These are phyloP conservation scores for Drosophila mettleri DNA, from an alignment of 2,888 invertebrate genomes.

Conservation along the genomic window DNA sequence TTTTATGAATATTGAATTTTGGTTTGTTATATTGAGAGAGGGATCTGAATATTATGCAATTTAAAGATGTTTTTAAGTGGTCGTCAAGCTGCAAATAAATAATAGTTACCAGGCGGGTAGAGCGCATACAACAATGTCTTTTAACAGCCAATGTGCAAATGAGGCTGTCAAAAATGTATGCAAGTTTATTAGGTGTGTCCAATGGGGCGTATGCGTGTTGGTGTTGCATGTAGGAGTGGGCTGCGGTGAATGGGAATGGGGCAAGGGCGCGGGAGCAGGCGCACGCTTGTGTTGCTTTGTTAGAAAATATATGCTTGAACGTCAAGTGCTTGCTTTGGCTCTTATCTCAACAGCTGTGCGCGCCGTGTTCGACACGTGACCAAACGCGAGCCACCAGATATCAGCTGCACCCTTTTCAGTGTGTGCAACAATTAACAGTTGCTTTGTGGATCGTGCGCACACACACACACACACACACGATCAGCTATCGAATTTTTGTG, in stretches of 20 bases:
- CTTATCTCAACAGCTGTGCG: constrained; percentile 67
- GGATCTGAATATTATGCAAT: neutral
- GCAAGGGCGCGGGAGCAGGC: neutral
- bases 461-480: constrained; percentile 26
- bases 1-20: too few relatives aligned
- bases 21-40: neutral
- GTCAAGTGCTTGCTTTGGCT: constrained; percentile 53
- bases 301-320: constrained; percentile 59
- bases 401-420: constrained; percentile 70
- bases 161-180: constrained; percentile 21
- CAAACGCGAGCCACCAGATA: constrained; percentile 43
- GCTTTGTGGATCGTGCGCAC: constrained; percentile 58
- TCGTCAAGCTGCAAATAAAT: constrained; percentile 1
- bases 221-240: constrained; percentile 10
- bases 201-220: constrained; percentile 48
- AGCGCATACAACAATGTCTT: constrained; percentile 5
- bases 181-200: constrained; percentile 48
- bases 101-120: neutral
- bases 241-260: neutral
- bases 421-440: constrained; percentile 42
- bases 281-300: constrained; percentile 19
- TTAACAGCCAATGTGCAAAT: constrained; percentile 15
- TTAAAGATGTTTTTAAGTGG: constrained; percentile 6
- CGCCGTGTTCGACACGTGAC: constrained; percentile 70
- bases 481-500: constrained; percentile 10